Base-by-base conservation (phyloP, 2,797 vertebrate species). In the Myoxocephalus aenaeus region DNA sequence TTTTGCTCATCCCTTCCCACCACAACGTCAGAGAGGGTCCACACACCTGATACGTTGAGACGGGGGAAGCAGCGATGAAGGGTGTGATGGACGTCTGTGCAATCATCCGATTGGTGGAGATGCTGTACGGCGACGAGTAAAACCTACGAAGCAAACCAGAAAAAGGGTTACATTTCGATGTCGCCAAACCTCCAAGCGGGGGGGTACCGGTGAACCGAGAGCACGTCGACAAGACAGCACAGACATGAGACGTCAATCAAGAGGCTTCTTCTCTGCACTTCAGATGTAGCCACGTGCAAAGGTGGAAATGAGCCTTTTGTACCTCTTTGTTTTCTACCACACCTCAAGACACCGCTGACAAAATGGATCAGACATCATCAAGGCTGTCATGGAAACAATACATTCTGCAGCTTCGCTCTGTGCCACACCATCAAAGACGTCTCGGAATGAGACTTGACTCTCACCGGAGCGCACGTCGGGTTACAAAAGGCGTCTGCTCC, bases 61-160 rank as follows among this genome's bases (percentile, higher is more conserved):
- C 97, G 89, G 98, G 98, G 91, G 98, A 99, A 93, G 98, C 98
- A 95, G 98, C 96, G 89, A 99, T 99, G 96, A 98, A 99, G 89
- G 98, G 98, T 56, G 98, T 97, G 96, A 99, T 97, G 85, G 98
- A 98, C 92, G 98, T 98, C 96, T 99, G 98, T 93, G 98, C 97
- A 90, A 99, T 99, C 98, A 99, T 99, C 94, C 98, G 96, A 94
- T 99, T 99, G 93, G 98, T 97, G 94, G 98, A 98, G 94, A 99
- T 98, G 95, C 97, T 99, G 95, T 99, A 99, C 67, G 98, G 98
- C 78, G 98, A 97, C 81, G 98, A 97, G 95, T 99, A 99, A 95
- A 99, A 99, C 95, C 98, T 99, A 36, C 5, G 93, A 82, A 84
- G 93, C 92, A 92, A 63, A 87, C 12, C 73, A 83, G n/a, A 70